Conservation (phyloP, 2,797 vertebrate genomes). For the Serranus cabrilla region DNA sequence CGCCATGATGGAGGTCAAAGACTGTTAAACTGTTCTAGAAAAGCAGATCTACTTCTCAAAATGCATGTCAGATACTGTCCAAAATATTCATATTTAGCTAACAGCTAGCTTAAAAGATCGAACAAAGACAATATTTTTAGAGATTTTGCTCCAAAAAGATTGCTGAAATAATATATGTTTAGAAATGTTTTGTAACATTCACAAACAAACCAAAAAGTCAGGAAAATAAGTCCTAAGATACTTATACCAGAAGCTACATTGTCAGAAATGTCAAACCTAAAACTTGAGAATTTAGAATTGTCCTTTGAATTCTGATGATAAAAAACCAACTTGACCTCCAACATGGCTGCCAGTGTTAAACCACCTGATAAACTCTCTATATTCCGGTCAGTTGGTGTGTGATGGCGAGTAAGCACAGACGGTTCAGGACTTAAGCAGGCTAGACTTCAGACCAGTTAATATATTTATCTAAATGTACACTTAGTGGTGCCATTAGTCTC, state of each 20-base stretch:
- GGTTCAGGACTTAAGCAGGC: constrained; percentile 3
- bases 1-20: not conserved
- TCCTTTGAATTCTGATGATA: not conserved
- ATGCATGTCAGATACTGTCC: no score
- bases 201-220: no score
- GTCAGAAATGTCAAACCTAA: no score
- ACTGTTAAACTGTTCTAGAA: no score
- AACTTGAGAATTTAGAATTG: not conserved
- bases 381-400: not conserved
- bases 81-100: no score
- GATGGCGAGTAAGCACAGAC: constrained; percentile 8
- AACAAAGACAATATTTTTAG: no score
- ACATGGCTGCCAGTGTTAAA: not conserved
- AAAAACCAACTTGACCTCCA: constrained; percentile 9
- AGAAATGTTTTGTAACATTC: no score
- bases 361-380: not conserved
- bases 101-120: not conserved
- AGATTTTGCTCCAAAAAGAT: no score
- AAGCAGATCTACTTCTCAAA: no score
- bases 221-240: no score
- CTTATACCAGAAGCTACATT: no score
- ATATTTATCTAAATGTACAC: not conserved
- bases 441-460: not conserved
- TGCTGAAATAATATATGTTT: no score
- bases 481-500: not conserved